Conservation (phyloP, 2,797 vertebrate genomes). For the Pseudocheirus occidentalis region DNA sequence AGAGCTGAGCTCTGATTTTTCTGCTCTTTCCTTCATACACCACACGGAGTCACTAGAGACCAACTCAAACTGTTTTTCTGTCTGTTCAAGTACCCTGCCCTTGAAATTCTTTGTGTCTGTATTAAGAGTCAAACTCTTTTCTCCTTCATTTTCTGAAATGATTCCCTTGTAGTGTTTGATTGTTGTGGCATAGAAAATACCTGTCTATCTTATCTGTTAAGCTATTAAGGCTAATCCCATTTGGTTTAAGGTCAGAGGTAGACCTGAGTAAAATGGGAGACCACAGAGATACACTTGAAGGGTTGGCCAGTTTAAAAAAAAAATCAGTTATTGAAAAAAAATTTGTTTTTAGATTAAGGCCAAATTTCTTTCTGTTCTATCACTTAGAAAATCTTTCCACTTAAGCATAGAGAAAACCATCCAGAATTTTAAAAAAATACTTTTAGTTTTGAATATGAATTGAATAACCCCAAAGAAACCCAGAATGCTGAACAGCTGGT, state of each 20-base stretch:
- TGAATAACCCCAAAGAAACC: neutral
- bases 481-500: neutral
- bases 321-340: neutral
- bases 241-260: neutral
- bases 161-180: constrained; percentile 1
- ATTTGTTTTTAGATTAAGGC: neutral
- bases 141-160: constrained; percentile 39
- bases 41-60: constrained; percentile 27
- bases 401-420: neutral
- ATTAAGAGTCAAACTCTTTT: neutral
- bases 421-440: neutral
- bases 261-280: neutral
- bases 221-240: neutral
- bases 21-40: neutral
- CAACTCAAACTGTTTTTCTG: neutral
- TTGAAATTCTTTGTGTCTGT: neutral
- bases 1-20: neutral
- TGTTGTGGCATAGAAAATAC: neutral
- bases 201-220: neutral
- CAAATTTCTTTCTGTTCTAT: neutral
- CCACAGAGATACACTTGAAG: neutral
- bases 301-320: neutral
- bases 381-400: neutral
- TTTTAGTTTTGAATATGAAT: neutral
- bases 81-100: neutral